Evolutionary conservation across 2,797 vertebrate genomes (phyloP).

Genomic region (Poeciliopsis presidionis): DNA sequence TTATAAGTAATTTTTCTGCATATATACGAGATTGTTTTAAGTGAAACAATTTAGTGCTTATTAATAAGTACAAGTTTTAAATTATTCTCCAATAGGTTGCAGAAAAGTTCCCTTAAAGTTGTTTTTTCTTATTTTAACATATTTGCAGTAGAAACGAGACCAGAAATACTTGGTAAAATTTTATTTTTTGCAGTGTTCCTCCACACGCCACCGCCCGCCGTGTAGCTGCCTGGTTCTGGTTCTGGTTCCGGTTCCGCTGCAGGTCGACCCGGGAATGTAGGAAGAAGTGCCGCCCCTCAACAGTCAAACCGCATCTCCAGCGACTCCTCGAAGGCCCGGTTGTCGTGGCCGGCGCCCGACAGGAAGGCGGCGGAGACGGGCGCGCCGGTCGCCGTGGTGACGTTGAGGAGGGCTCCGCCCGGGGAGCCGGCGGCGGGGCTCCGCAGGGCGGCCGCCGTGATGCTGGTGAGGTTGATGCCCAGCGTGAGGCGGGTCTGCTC

Average conservation of each 20-base stretch:
- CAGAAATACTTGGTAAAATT: background rate
- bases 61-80: too few relatives aligned
- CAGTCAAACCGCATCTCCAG: slow-evolving; percentile 99
- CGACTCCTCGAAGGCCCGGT: slow-evolving; percentile 93
- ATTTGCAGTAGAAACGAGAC: background rate
- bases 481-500: slow-evolving; percentile 98
- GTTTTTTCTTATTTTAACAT: background rate
- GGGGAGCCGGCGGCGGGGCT: slow-evolving; percentile 92
- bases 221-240: slow-evolving; percentile 95
- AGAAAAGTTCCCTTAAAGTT: too few relatives aligned
- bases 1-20: background rate
- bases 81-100: too few relatives aligned
- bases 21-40: background rate
- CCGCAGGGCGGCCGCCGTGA: slow-evolving; percentile 78
- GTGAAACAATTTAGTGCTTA: background rate
- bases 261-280: slow-evolving; percentile 63
- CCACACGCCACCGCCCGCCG: slow-evolving; percentile 82
- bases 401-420: slow-evolving; percentile 87
- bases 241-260: slow-evolving; percentile 35
- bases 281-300: slow-evolving; percentile 76
- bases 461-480: slow-evolving; percentile 99
- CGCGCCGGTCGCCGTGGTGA: slow-evolving; percentile 81
- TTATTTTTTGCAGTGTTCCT: background rate
- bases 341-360: slow-evolving; percentile 93
- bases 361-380: slow-evolving; percentile 92